These are phyloP conservation scores for Criorhina ranunculi DNA, from an alignment of 2,888 invertebrate species.

Conservation along the genomic window DNA sequence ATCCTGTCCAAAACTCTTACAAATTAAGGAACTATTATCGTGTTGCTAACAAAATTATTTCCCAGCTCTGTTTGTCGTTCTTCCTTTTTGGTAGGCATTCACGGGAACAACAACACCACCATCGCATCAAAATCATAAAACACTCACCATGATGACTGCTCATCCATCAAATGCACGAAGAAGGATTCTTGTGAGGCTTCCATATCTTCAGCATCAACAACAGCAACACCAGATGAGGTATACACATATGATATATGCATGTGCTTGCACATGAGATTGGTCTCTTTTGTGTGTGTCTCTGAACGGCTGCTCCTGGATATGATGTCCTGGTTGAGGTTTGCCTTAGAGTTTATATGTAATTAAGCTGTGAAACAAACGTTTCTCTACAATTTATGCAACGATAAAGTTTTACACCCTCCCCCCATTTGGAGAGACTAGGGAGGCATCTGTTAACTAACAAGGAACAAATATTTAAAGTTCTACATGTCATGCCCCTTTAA, in stretches of 20 bases:
- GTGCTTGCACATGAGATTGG: slow-evolving; percentile 44
- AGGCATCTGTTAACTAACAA: slow-evolving; percentile 37
- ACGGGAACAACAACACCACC: slow-evolving; percentile 24
- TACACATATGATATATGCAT: slow-evolving; percentile 37
- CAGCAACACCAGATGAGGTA: slow-evolving; percentile 52
- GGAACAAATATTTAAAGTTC: slow-evolving; percentile 49
- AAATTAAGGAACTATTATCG: slow-evolving; percentile 70
- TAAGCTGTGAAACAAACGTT: slow-evolving; percentile 55
- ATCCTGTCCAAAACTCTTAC: slow-evolving; percentile 65
- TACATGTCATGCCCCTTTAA: slow-evolving; percentile 28
- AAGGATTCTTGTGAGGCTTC: slow-evolving; percentile 32
- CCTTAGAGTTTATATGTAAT: slow-evolving; percentile 57
- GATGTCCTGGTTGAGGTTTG: slow-evolving; percentile 51
- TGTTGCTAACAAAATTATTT: slow-evolving; percentile 63
- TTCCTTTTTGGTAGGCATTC: slow-evolving; percentile 7
- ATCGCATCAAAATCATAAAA: slow-evolving; percentile 68
- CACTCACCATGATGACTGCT: slow-evolving; percentile 74
- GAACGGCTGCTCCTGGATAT: slow-evolving; percentile 11
- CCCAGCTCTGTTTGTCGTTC: slow-evolving; percentile 30
- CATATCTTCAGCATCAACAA: slow-evolving; percentile 60
- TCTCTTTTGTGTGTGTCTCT: background rate
- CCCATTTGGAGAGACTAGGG: background rate
- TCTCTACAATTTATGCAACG: slow-evolving; percentile 58
- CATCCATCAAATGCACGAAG: slow-evolving; percentile 72
- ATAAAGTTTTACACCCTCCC: slow-evolving; percentile 45